These are phyloP conservation scores for Atta texana DNA, from an alignment of 1,140 invertebrate species.

Conservation along the genomic window DNA sequence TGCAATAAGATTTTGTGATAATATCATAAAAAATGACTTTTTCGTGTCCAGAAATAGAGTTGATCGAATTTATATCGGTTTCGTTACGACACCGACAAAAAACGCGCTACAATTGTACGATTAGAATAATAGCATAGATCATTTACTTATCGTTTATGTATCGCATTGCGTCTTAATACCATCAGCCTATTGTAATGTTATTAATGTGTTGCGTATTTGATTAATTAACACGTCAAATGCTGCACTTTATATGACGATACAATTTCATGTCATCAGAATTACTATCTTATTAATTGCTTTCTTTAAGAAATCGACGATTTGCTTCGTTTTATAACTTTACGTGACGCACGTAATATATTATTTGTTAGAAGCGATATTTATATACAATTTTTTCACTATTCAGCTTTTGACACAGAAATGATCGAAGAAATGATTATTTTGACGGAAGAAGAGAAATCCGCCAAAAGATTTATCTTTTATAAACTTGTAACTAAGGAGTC, in stretches of 20 bases:
- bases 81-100: not conserved
- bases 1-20: not conserved
- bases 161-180: constrained; percentile 37
- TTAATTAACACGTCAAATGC: constrained; percentile 9
- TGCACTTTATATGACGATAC: not conserved
- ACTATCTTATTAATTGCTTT: not conserved
- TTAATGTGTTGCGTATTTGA: constrained; percentile 33
- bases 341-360: constrained; percentile 32
- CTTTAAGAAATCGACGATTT: not conserved
- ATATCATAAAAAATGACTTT: too few species aligned
- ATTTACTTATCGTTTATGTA: constrained; percentile 63
- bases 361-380: constrained; percentile 19
- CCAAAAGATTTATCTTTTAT: not conserved
- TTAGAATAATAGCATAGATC: not conserved
- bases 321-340: not conserved
- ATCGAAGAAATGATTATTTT: not conserved
- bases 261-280: constrained; percentile 8
- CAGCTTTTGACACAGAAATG: not conserved
- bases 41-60: not conserved
- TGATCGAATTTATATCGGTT: constrained; percentile 13
- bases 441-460: not conserved
- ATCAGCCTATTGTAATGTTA: constrained; percentile 60
- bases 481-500: not conserved
- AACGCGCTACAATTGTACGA: not conserved
- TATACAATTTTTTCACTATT: not conserved